Evolutionary conservation across 2,113 vertebrate genomes (phyloP), one percentile per base, ranked within the genome.

Genomic region (Calyptommatus sinebrachiatus): DNA sequence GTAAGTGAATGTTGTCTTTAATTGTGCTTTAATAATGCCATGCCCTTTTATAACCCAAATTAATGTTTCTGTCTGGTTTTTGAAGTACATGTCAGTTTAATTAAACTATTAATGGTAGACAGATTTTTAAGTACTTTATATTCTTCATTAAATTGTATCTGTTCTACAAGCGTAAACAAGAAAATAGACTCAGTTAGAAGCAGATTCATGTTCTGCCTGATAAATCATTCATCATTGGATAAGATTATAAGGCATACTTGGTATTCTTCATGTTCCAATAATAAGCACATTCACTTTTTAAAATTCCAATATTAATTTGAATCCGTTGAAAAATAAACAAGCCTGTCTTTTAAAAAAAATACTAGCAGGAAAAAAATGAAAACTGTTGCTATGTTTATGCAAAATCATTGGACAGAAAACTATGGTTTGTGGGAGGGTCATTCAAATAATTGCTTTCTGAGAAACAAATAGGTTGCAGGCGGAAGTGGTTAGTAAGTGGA

Each of bases 21-120:
- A 95, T 95, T 95, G 91, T 89, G 90, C 89, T 94, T 95, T 95
- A 94, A 96, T 94, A 95, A 95, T 94, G 93, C 87, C 93, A 91
- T 95, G 94, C 90, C 94, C 94, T 95, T 95, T 95, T 90, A 93
- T 94, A 91, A 93, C 89, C 91, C 94, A 95, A 93, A 92, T 86
- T 94, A 95, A 95, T 93, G 91, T 94, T 95, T 93, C 92, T 91
- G 80, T 94, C 83, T 21, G 92, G 86, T 88, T 93, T 96, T 92
- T 95, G 95, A 95, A 94, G 94, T 92, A 92, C 91, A 91, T 88
- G 90, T 92, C 93, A 93, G 85, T 94, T 94, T 94, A 95, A 96
- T 95, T 95, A 95, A 95, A 95, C 93, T 94, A 93, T 95, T 94
- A 94, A 94, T 95, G 91, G 92, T 89, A 94, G 94, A 91, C 83